Evolutionary conservation across 2,113 vertebrate species (phyloP), one percentile per base, ranked within the genome.

Genomic region (Heteronetta atricapilla): DNA sequence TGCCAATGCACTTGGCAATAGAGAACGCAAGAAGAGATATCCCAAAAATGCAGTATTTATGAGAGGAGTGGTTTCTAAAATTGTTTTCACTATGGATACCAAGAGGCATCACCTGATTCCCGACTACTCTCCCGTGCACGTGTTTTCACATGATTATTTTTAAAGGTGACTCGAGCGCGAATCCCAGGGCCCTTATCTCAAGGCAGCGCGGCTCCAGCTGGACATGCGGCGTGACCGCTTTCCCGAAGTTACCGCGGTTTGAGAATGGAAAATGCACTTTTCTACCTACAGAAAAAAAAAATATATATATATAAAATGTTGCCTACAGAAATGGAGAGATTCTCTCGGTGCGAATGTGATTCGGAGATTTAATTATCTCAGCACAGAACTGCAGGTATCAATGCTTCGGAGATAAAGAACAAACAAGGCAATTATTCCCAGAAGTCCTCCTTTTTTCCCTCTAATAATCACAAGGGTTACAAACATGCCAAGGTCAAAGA

Each of bases 341-440:
- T 73, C 75, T 90, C 92, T 94, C 8, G 2, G 88, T 86, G 87
- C 14, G 9, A 86, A 15, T 74, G 93, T 8, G 67, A 93, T 78
- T 56, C 93, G 79, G 53, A 93, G 92, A 96, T 93, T 97, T 96
- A 96, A 97, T 96, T 96, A 95, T 95, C 93, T 96, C 89, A 67
- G 95, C 92, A 67, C 89, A 91, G 96, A 96, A 92, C 91, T 83
- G 86, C 94, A 97, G 96, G 95, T 97, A 95, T 93, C 95, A 95
- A 90, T 88, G 95, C 96, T 95, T 93, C 63, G 74, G 95, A 97
- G 95, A 94, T 56, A 79, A 58, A 96, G 96, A 93, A 89, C 94
- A 97, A 96, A 95, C 93, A 94, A 86, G 84, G 93, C 88, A 96
- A 95, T 96, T 95, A 94, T 89, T 95, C 93, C 92, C 95, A 89